Evolutionary conservation across 2,797 vertebrate genomes (phyloP).

Genomic region (Champsocephalus gunnari): DNA sequence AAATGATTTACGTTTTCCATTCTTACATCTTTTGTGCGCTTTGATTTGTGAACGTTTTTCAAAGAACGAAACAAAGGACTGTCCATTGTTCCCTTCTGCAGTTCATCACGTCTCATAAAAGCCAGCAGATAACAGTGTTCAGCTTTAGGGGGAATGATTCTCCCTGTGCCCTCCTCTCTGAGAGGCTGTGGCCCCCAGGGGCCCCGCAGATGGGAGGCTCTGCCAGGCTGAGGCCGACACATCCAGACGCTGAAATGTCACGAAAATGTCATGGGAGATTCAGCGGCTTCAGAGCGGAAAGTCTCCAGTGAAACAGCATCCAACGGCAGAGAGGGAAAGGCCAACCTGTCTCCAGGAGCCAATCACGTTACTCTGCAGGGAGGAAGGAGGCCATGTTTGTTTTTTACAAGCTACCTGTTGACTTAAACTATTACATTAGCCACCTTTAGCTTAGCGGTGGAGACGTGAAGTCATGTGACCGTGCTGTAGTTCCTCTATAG

Average conservation of each 20-base stretch:
- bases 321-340: slow-evolving; percentile 70
- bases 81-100: slow-evolving; percentile 17
- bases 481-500: too few relatives aligned
- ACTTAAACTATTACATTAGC: too few relatives aligned
- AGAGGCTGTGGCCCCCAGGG: slow-evolving; percentile 57
- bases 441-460: too few relatives aligned
- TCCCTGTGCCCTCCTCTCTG: slow-evolving; percentile 31
- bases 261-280: slow-evolving; percentile 77
- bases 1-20: too few relatives aligned
- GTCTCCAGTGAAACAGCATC: slow-evolving; percentile 62
- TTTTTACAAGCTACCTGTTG: too few relatives aligned
- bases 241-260: slow-evolving; percentile 80
- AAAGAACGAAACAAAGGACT: slow-evolving; percentile 2
- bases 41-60: too few relatives aligned
- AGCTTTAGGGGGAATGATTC: slow-evolving; percentile 26
- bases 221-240: slow-evolving; percentile 62
- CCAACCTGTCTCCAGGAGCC: slow-evolving; percentile 55
- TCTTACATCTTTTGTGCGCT: too few relatives aligned
- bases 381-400: too few relatives aligned
- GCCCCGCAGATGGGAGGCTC: slow-evolving; percentile 75
- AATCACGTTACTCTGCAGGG: too few relatives aligned
- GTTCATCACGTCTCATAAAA: slow-evolving; percentile 41
- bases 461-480: too few relatives aligned
- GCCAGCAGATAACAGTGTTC: slow-evolving; percentile 18
- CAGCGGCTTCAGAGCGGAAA: slow-evolving; percentile 60